Conservation (phyloP, 2,888 invertebrate genomes). For the Alsophila aescularia region DNA sequence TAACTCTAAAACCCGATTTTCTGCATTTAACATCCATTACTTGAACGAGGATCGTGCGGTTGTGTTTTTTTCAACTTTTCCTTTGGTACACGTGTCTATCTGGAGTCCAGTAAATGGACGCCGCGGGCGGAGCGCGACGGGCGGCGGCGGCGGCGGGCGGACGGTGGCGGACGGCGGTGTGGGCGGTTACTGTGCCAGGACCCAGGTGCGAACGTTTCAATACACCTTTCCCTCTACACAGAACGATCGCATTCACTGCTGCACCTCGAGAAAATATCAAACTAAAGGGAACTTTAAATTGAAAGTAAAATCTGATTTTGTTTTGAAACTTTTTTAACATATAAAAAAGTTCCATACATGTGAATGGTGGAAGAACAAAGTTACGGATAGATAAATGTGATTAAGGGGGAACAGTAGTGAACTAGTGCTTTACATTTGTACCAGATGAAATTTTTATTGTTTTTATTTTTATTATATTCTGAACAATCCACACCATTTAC, state of each 20-base stretch:
- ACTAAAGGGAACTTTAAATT: constrained; percentile 28
- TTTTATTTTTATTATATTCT: no score
- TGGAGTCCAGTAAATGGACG: constrained; percentile 16
- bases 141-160: constrained; percentile 23
- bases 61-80: constrained; percentile 35
- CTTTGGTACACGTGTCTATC: constrained; percentile 42
- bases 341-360: no score
- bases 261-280: constrained; percentile 29
- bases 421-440: no score
- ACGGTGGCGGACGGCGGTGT: constrained; percentile 8
- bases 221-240: constrained; percentile 49
- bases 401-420: no score
- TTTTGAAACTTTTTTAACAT: neutral
- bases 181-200: constrained; percentile 26
- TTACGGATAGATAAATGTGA: no score
- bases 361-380: no score
- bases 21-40: constrained; percentile 46
- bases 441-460: no score
- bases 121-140: constrained; percentile 1
- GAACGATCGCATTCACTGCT: constrained; percentile 34
- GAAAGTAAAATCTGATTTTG: constrained; percentile 26
- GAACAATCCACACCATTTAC: no score
- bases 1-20: constrained; percentile 34
- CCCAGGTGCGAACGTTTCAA: constrained; percentile 58
- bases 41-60: constrained; percentile 37